These are phyloP conservation scores for Felis chaus DNA, from an alignment of 2,113 vertebrate species.

Conservation along the genomic window DNA sequence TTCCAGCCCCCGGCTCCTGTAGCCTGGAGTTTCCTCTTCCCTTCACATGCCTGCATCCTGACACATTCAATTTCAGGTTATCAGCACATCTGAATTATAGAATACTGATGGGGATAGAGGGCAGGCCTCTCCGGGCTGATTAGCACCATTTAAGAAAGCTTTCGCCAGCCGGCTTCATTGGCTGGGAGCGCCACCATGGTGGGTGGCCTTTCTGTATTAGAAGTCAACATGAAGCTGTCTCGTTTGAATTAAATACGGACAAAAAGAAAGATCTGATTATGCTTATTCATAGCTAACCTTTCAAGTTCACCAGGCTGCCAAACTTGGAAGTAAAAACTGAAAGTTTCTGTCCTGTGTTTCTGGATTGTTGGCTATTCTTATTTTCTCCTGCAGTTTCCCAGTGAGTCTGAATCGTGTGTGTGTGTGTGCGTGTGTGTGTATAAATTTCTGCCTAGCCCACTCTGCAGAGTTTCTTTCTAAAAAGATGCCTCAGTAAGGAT, in stretches of 20 bases:
- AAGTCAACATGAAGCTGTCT: constrained; percentile 92
- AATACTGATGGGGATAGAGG: constrained; percentile 94
- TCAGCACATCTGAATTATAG: constrained; percentile 96
- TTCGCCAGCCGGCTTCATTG: constrained; percentile 89
- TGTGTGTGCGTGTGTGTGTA: neutral
- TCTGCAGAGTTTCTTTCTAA: constrained; percentile 75
- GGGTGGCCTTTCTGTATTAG: constrained; percentile 94
- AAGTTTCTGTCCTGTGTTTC: constrained; percentile 72
- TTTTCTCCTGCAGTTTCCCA: constrained; percentile 21
- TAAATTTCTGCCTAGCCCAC: constrained; percentile 71
- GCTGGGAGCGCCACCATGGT: constrained; percentile 90
- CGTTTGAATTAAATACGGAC: constrained; percentile 92
- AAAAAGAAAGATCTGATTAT: constrained; percentile 85
- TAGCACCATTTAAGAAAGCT: constrained; percentile 98
- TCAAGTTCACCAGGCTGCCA: constrained; percentile 83
- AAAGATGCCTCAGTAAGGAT: constrained; percentile 74
- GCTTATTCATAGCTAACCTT: constrained; percentile 87
- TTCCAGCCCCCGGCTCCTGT: constrained; percentile 76
- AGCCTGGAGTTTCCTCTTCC: constrained; percentile 80
- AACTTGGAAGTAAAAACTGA: constrained; percentile 75
- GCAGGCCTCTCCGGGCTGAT: constrained; percentile 97
- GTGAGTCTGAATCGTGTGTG: neutral
- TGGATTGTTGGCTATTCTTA: neutral
- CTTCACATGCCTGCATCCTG: constrained; percentile 89
- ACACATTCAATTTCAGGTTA: constrained; percentile 97